Conservation (phyloP, 2,888 invertebrate species). For the Drosophila eohydei region DNA sequence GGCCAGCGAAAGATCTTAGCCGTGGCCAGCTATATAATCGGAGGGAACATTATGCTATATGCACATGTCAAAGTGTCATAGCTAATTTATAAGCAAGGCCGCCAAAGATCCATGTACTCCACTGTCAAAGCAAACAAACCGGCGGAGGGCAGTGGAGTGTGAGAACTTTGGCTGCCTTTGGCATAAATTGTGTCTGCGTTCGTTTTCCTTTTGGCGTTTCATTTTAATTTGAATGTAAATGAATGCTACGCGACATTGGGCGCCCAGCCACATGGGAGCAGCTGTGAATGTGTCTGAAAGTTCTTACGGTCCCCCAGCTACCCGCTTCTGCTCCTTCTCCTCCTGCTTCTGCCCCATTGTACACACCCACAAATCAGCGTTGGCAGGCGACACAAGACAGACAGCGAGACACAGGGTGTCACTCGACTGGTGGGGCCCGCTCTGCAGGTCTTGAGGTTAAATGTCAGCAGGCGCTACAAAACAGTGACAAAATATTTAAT, state of each 20-base stretch:
- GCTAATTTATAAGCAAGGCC: constrained; percentile 72
- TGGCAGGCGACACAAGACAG: constrained; percentile 32
- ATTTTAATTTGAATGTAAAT: constrained; percentile 82
- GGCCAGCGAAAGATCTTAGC: constrained; percentile 53
- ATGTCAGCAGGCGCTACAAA: constrained; percentile 75
- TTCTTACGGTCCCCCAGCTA: not conserved
- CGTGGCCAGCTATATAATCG: constrained; percentile 44
- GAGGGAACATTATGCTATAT: constrained; percentile 33
- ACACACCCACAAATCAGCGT: constrained; percentile 58
- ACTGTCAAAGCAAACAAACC: constrained; percentile 75
- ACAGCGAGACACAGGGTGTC: constrained; percentile 24
- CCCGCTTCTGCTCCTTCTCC: not conserved
- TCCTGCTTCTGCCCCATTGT: not conserved
- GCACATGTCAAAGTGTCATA: constrained; percentile 70
- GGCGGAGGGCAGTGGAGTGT: not conserved
- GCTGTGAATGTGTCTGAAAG: constrained; percentile 52
- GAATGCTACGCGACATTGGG: constrained; percentile 63
- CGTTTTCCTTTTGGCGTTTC: constrained; percentile 69
- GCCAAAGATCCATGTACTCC: constrained; percentile 67
- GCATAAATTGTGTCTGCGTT: constrained; percentile 19
- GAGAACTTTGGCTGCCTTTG: constrained; percentile 11
- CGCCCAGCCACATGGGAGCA: constrained; percentile 53
- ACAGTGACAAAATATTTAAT: constrained; percentile 80
- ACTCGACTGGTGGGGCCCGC: constrained; percentile 4
- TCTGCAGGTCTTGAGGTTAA: constrained; percentile 63